Percentiles rank a stretch among this genome's conserved stretches.
Conservation (phyloP, 1,140 invertebrate genomes). For the Neuroterus valhalla region DNA sequence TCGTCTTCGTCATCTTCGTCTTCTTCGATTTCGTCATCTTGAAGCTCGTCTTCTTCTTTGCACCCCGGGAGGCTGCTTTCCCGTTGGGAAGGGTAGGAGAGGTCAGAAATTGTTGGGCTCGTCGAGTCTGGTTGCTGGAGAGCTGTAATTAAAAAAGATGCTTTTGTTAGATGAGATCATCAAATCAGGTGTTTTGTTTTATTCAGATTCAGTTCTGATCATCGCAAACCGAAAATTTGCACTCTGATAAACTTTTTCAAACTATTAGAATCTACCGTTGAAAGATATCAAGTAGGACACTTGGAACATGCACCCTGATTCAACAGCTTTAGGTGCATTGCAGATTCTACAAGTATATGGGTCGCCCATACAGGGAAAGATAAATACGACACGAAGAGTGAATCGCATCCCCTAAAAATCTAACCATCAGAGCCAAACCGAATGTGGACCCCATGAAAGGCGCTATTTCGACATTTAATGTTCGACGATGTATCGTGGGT, state of each 20-base stretch:
- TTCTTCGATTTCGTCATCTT: constrained; percentile 66
- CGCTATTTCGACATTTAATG: constrained; percentile 42
- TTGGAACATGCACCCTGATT: no score
- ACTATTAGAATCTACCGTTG: no score
- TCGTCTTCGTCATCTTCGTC: constrained; percentile 81
- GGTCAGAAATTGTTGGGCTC: constrained; percentile 84
- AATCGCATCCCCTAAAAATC: constrained; percentile 28
- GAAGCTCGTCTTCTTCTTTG: constrained; percentile 69
- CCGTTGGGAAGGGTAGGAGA: constrained; percentile 78
- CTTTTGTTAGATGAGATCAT: neutral
- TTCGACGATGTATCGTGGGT: constrained; percentile 43
- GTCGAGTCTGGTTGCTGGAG: constrained; percentile 88
- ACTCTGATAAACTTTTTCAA: no score
- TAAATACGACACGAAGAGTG: neutral
- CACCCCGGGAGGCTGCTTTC: constrained; percentile 66
- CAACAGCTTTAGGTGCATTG: no score
- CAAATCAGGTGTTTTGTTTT: neutral
- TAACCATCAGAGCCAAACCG: constrained; percentile 41
- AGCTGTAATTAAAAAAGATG: constrained; percentile 57
- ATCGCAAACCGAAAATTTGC: no score
- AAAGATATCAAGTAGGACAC: no score
- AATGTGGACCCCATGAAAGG: constrained; percentile 33
- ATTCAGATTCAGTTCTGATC: no score
- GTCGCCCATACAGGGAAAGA: no score
- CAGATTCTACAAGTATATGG: no score